Conservation (phyloP, 1,140 invertebrate species). For the Drosophila equinoxialis region DNA sequence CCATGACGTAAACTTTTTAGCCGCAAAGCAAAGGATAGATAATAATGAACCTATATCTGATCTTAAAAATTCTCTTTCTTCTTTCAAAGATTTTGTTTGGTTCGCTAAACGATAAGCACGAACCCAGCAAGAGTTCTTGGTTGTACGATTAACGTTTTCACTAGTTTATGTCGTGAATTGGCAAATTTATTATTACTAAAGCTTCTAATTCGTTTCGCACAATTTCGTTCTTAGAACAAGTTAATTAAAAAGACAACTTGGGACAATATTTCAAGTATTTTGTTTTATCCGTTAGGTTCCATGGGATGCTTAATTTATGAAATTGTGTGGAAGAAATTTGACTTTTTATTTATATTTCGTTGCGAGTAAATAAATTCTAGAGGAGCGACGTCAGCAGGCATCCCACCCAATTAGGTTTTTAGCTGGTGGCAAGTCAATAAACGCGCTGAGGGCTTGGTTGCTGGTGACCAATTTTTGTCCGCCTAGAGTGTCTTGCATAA, state of each 20-base stretch:
- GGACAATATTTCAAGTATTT: background rate
- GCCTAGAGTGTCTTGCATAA: conserved; percentile 58
- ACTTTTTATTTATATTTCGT: conserved; percentile 40
- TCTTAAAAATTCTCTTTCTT: background rate
- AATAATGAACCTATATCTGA: background rate
- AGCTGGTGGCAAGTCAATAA: conserved; percentile 27
- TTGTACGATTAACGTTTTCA: too few relatives aligned
- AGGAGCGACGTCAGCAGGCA: conserved; percentile 45
- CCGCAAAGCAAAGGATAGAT: background rate
- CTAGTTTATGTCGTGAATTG: too few relatives aligned
- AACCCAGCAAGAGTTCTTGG: too few relatives aligned
- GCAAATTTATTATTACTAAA: background rate
- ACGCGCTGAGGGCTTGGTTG: background rate
- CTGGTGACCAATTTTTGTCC: conserved; percentile 34
- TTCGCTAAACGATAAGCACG: too few relatives aligned
- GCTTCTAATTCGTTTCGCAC: background rate
- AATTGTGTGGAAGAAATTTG: conserved; percentile 36
- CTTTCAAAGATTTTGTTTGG: too few relatives aligned
- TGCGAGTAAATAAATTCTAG: conserved; percentile 49
- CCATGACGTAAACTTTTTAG: background rate
- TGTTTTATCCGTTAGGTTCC: background rate
- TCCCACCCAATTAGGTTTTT: conserved; percentile 12
- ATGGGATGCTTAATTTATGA: conserved; percentile 4
- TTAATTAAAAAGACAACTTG: background rate
- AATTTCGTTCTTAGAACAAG: background rate